phyloP scores from a whole-genome alignment of 2,888 invertebrate species.

The Stenurella melanura region DNA sequence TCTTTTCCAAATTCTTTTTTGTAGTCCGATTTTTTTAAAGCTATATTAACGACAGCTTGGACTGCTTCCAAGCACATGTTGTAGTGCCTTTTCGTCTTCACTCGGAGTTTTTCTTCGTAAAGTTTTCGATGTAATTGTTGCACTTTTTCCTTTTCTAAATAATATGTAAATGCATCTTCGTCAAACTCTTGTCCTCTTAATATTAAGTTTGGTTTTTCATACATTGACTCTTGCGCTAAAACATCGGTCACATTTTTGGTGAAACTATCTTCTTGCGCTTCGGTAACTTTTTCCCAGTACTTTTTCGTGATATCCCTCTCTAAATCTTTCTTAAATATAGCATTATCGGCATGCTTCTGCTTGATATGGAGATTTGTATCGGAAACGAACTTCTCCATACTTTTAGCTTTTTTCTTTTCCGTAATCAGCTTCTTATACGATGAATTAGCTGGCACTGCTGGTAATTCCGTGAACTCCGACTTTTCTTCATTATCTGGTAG shows the following conservation, averaged over 20 bases:
- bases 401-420: slow-evolving; percentile 55
- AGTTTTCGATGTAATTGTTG: slow-evolving; percentile 73
- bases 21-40: no score
- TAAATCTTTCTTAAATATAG: slow-evolving; percentile 67
- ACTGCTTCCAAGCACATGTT: no score
- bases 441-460: no score
- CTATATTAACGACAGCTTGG: no score
- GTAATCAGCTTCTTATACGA: no score
- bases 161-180: slow-evolving; percentile 63
- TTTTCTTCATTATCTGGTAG: not conserved
- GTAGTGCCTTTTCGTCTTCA: slow-evolving; percentile 74
- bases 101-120: slow-evolving; percentile 76
- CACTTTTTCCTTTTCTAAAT: slow-evolving; percentile 74
- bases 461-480: not conserved
- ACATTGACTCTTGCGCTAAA: slow-evolving; percentile 77
- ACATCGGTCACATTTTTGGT: slow-evolving; percentile 77
- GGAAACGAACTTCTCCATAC: slow-evolving; percentile 55
- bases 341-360: slow-evolving; percentile 69
- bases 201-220: slow-evolving; percentile 62
- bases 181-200: slow-evolving; percentile 54
- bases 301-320: slow-evolving; percentile 74
- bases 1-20: no score
- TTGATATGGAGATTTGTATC: slow-evolving; percentile 71
- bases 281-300: slow-evolving; percentile 76
- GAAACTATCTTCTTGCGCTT: slow-evolving; percentile 75